These are phyloP conservation scores for Parelbella ahira DNA, from an alignment of 2,888 invertebrate species.

Conservation along the genomic window DNA sequence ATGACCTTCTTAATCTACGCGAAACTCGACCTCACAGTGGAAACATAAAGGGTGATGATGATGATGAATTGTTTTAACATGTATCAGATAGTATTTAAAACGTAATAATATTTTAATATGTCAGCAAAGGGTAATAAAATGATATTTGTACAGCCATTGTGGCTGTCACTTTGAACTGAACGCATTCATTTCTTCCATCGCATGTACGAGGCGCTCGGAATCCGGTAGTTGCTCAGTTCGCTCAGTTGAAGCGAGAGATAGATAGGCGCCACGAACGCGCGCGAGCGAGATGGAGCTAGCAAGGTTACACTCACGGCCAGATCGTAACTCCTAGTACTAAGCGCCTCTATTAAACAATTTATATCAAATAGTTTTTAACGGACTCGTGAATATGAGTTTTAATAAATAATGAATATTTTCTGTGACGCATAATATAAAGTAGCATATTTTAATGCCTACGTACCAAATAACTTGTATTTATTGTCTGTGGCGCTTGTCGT, in stretches of 20 bases:
- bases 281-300: conserved; percentile 52
- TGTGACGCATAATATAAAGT: not conserved
- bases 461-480: not conserved
- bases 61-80: no score
- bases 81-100: no score
- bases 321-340: conserved; percentile 43
- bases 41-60: no score
- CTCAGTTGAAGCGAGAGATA: conserved; percentile 46
- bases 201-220: conserved; percentile 50
- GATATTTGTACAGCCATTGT: no score
- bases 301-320: conserved; percentile 71
- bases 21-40: no score
- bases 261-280: conserved; percentile 32
- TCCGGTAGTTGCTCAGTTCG: conserved; percentile 56
- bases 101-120: no score
- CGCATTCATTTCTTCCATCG: conserved; percentile 23
- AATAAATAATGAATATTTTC: conserved; percentile 6
- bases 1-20: no score
- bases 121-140: no score
- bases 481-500: not conserved
- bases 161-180: not conserved
- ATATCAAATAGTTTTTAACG: conserved; percentile 27
- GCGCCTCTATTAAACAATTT: conserved; percentile 25
- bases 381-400: conserved; percentile 8
- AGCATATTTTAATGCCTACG: not conserved